These are phyloP conservation scores for Dreissena rostriformis DNA, from an alignment of 1,140 invertebrate species.

Conservation along the genomic window DNA sequence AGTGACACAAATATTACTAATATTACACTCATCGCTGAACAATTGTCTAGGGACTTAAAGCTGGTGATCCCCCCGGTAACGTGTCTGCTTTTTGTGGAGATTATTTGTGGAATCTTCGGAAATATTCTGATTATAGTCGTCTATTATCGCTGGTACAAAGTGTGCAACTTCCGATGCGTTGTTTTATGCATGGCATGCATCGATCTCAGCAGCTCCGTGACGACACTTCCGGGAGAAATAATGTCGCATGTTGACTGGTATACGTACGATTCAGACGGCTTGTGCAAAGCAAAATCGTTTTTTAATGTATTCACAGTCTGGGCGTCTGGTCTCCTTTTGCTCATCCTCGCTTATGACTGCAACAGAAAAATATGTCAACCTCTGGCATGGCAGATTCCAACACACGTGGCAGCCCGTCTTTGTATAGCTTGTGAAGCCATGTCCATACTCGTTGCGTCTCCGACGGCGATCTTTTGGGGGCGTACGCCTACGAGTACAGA, in stretches of 20 bases:
- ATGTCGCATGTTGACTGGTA: conserved; percentile 64
- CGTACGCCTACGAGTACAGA: background rate
- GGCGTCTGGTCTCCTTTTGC: conserved; percentile 57
- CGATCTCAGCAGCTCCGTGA: conserved; percentile 60
- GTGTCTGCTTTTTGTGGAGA: conserved; percentile 37
- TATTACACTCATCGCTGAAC: no score
- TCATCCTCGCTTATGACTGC: conserved; percentile 60
- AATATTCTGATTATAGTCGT: conserved; percentile 63
- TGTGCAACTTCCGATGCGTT: conserved; percentile 55
- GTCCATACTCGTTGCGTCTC: background rate
- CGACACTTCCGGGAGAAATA: conserved; percentile 67
- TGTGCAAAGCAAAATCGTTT: conserved; percentile 58
- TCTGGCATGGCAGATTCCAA: conserved; percentile 52
- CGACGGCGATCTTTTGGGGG: conserved; percentile 15
- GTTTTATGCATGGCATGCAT: conserved; percentile 60
- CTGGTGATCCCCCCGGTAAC: conserved; percentile 40
- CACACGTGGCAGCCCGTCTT: background rate
- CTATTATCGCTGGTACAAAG: conserved; percentile 43
- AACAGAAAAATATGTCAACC: conserved; percentile 62
- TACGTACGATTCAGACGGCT: conserved; percentile 48
- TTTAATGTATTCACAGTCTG: conserved; percentile 62
- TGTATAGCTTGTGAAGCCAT: background rate
- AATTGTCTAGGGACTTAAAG: conserved; percentile 26
- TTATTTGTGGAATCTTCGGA: conserved; percentile 55
- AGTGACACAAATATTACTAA: background rate